A percentile compares a stretch with the other conserved stretches of the same genome.
phyloP scores from a whole-genome alignment of 2,113 vertebrate species.

The Prolemur simus region DNA sequence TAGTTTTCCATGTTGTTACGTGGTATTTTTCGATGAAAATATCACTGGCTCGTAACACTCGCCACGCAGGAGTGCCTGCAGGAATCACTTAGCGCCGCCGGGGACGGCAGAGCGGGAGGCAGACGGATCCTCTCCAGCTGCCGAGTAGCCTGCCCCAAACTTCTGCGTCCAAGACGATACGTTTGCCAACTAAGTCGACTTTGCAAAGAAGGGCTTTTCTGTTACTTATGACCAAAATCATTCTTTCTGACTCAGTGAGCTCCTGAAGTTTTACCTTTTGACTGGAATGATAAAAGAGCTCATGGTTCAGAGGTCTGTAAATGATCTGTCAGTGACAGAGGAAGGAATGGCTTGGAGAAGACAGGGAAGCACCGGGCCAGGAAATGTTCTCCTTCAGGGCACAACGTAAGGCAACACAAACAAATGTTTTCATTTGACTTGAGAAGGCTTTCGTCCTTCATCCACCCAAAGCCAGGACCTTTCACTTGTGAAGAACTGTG shows the following conservation, averaged over 20 bases:
- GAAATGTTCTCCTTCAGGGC: not conserved
- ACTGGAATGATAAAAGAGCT: not conserved
- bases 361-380: not conserved
- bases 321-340: not conserved
- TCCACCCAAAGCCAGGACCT: not conserved
- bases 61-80: not conserved
- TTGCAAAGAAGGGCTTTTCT: not conserved
- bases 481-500: not conserved
- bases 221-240: not conserved
- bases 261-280: not conserved
- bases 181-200: not conserved
- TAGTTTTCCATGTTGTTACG: not conserved
- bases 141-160: no score
- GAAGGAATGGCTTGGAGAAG: not conserved
- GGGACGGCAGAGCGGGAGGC: not conserved
- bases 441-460: not conserved
- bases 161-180: not conserved
- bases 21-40: not conserved
- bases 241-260: not conserved
- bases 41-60: not conserved
- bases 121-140: not conserved
- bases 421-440: not conserved
- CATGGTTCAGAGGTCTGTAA: not conserved
- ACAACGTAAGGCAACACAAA: no score
- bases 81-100: not conserved